Percentiles rank a stretch among this genome's conserved stretches.
phyloP scores from a whole-genome alignment of 2,888 invertebrate genomes.

The Caenorhabditis becei region DNA sequence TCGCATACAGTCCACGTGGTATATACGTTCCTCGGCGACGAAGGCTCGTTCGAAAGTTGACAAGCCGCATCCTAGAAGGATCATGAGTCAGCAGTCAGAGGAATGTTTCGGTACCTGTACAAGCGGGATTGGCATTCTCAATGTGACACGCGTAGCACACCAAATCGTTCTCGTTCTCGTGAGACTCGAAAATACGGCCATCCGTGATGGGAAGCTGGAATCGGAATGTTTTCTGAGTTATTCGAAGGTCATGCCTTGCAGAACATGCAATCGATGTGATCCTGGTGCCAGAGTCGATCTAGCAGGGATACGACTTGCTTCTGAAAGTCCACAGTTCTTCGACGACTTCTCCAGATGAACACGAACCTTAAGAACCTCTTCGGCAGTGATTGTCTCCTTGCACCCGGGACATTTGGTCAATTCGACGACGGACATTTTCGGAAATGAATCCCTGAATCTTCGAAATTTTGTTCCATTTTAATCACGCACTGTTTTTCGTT shows the following conservation, averaged over 20 bases:
- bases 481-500: constrained; percentile 4
- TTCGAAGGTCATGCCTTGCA: too few relatives aligned
- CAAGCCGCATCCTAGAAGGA: constrained; percentile 27
- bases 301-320: constrained; percentile 26
- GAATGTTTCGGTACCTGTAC: constrained; percentile 17
- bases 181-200: constrained; percentile 22
- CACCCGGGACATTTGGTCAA: constrained; percentile 48
- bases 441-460: constrained; percentile 17
- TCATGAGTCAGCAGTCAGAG: background rate
- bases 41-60: constrained; percentile 35
- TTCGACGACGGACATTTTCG: constrained; percentile 24
- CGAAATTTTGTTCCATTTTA: background rate
- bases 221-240: too few relatives aligned
- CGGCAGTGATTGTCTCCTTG: constrained; percentile 14
- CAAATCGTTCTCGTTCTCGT: constrained; percentile 7
- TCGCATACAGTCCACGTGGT: constrained; percentile 49
- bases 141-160: constrained; percentile 53
- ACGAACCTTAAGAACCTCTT: constrained; percentile 39
- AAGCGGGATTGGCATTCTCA: constrained; percentile 40
- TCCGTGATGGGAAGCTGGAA: constrained; percentile 39
- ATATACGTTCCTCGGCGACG: constrained; percentile 26
- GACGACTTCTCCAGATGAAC: background rate
- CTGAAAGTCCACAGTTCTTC: constrained; percentile 21
- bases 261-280: constrained; percentile 39
- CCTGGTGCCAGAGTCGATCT: constrained; percentile 48